Percentiles rank a stretch among this genome's conserved stretches.
Evolutionary conservation across 64 coral and sea anemone species (phyloP).

Genomic region (Platygyra sinensis): DNA sequence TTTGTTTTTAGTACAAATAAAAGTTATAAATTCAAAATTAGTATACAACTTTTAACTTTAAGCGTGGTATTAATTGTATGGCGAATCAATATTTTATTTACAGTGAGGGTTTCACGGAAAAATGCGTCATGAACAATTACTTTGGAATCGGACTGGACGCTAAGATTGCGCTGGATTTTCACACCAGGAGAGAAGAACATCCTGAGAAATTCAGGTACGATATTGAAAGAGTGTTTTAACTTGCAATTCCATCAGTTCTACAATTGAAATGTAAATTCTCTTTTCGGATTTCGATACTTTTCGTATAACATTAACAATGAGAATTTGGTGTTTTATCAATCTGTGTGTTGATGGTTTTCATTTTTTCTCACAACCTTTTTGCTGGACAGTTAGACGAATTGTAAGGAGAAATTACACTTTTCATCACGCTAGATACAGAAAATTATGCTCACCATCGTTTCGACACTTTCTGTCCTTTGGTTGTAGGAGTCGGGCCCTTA

Average conservation of each 20-base stretch:
- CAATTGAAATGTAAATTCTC: no score
- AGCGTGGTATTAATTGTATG: no score
- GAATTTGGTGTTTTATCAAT: no score
- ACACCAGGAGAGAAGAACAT: conserved; percentile 91
- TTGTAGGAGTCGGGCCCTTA: conserved; percentile 77
- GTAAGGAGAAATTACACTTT: no score
- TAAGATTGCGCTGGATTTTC: conserved; percentile 92
- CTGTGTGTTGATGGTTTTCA: no score
- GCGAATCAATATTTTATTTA: not conserved
- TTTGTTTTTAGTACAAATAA: no score
- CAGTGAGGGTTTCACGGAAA: conserved; percentile 91
- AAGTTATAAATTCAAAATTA: not conserved
- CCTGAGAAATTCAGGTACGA: conserved; percentile 95
- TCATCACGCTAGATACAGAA: no score
- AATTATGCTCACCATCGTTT: not conserved
- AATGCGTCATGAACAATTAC: conserved; percentile 98
- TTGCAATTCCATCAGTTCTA: not conserved
- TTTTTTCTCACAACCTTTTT: no score
- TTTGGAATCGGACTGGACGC: conserved; percentile 96
- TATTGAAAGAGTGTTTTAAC: not conserved
- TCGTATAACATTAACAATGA: no score
- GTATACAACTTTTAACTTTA: not conserved
- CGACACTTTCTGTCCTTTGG: not conserved
- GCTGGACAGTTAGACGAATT: no score
- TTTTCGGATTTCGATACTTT: no score